Evolutionary conservation across 1,140 invertebrate species (phyloP), one percentile per base, ranked within the genome.

Genomic region (Nasonia vitripennis): DNA sequence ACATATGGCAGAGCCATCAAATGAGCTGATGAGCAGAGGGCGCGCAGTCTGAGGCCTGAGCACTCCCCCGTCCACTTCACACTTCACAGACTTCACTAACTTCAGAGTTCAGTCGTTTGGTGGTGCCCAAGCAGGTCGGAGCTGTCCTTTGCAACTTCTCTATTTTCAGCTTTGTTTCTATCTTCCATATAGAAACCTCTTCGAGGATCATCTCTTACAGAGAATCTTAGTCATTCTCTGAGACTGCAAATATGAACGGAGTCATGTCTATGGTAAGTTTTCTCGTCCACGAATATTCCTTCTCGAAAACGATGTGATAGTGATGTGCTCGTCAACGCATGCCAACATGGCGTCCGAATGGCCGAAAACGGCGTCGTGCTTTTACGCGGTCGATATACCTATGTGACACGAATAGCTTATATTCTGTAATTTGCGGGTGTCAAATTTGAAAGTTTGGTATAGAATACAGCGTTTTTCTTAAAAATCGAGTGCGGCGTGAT

Each of bases 191-290:
- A 41, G 55, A 62, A 62, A 20, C 6, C 20, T 62, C 55, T 17
- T n/a, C 55, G 1, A 62, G 55, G 55, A 62, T n/a, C 6, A 62
- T 20, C 17, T 17, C 12, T 17, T 51, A 1, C 11, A 1, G 48
- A 17, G n/a, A 2, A 7, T n/a, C n/a, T n/a, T n/a, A n/a, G n/a
- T n/a, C n/a, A 9, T 27, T 31, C 68, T 5, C 27, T 10, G 10
- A 31, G 34, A 20, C 9, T 17, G 45, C 41, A 48, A 84, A 20
- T 84, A 93, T 93, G 92, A 93, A 93, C 88, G 92, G 92, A 81
- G 91, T 90, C 78, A 90, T 92, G 89, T 88, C 91, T 31, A 91
- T 93, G 92, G 92, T 93, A 81, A 91, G 89, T 86, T 34, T 31
- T 34, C 27, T 6, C 14, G 17, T 34, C 7, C 17, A 81, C 1